Conservation (phyloP, 1,140 invertebrate species). For the Halyomorpha halys region DNA sequence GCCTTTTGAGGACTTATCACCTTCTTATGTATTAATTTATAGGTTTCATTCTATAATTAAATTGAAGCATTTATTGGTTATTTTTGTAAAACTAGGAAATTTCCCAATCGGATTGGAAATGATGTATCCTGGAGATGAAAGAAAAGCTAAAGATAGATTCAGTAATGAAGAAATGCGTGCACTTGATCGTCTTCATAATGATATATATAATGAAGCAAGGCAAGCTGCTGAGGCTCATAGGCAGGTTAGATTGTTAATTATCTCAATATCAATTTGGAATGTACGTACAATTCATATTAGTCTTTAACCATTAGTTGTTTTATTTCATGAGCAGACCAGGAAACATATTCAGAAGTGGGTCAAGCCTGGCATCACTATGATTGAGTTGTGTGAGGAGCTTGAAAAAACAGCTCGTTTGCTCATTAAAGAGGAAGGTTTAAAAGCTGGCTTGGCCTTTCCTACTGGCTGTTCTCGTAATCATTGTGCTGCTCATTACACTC, state of each 20-base stretch:
- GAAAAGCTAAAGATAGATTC: constrained; percentile 77
- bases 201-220: constrained; percentile 90
- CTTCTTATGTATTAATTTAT: no score
- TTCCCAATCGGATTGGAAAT: constrained; percentile 73
- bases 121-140: constrained; percentile 67
- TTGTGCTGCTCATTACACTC: constrained; percentile 98
- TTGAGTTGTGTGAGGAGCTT: constrained; percentile 95
- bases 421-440: constrained; percentile 90
- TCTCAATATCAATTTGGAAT: neutral
- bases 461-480: constrained; percentile 98
- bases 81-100: constrained; percentile 39
- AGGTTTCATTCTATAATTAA: no score
- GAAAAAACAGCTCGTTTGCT: constrained; percentile 83
- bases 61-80: constrained; percentile 21
- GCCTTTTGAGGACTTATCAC: no score
- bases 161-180: constrained; percentile 83
- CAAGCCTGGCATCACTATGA: constrained; percentile 98
- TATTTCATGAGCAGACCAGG: constrained; percentile 55
- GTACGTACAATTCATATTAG: neutral
- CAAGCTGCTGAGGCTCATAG: constrained; percentile 95
- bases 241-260: constrained; percentile 45
- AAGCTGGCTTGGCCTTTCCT: constrained; percentile 95
- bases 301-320: neutral
- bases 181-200: constrained; percentile 66
- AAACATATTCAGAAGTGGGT: constrained; percentile 84